Conservation (phyloP, 2,797 vertebrate species). For the Labroides dimidiatus region DNA sequence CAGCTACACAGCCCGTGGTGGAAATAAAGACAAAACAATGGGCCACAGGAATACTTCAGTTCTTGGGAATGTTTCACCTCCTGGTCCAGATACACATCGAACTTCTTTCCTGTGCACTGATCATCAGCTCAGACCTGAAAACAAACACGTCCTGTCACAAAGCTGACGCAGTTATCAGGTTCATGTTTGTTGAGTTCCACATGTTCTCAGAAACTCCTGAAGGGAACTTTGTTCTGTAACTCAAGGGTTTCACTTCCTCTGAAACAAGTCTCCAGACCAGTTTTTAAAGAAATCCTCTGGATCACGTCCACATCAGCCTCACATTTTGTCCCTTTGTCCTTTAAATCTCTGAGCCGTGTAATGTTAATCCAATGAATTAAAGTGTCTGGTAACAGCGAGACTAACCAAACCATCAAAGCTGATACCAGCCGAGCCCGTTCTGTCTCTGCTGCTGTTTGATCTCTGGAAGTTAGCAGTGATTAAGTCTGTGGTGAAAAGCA, state of each 20-base stretch:
- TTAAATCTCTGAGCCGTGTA: slow-evolving; percentile 7
- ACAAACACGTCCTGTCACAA: too few relatives aligned
- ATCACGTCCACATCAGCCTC: background rate
- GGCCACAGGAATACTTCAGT: too few relatives aligned
- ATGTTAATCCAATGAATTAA: slow-evolving; percentile 37
- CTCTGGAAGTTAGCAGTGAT: slow-evolving; percentile 19
- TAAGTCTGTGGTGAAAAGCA: slow-evolving; percentile 4
- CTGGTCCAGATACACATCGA: too few relatives aligned
- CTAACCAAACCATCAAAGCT: slow-evolving; percentile 28
- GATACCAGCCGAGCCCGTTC: background rate
- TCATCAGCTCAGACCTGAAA: background rate
- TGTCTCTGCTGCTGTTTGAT: slow-evolving; percentile 34
- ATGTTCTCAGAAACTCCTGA: too few relatives aligned
- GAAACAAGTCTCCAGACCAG: background rate
- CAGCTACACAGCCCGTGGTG: too few relatives aligned
- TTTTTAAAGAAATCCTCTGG: background rate
- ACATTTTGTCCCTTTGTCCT: slow-evolving; percentile 19
- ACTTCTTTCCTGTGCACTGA: too few relatives aligned
- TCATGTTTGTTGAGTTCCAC: too few relatives aligned
- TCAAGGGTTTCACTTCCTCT: background rate
- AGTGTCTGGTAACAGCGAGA: slow-evolving; percentile 16
- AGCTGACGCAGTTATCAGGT: too few relatives aligned
- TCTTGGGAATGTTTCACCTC: too few relatives aligned
- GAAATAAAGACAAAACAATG: too few relatives aligned
- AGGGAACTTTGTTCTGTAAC: too few relatives aligned